phyloP scores from a whole-genome alignment of 2,797 vertebrate genomes.

The Oreochromis grahami region DNA sequence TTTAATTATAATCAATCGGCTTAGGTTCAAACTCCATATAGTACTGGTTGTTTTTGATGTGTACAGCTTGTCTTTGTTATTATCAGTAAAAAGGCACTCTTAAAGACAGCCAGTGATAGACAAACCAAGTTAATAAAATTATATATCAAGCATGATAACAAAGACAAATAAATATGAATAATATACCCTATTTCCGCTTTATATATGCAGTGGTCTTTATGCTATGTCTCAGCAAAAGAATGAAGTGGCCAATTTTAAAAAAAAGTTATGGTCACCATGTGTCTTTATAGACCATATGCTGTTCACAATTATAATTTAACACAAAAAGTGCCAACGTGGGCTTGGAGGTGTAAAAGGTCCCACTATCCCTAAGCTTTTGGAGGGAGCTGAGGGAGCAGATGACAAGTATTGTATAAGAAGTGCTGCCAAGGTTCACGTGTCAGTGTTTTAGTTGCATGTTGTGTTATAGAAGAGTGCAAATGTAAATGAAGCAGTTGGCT shows the following conservation, averaged over 20 bases:
- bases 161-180: background rate
- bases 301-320: background rate
- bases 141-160: background rate
- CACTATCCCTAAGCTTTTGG: background rate
- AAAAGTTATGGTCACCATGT: background rate
- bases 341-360: background rate
- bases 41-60: background rate
- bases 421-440: conserved; percentile 2
- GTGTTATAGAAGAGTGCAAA: conserved; percentile 7
- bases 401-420: background rate
- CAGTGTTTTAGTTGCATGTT: conserved; percentile 23
- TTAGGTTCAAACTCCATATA: background rate
- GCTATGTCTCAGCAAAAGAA: background rate
- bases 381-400: background rate
- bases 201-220: background rate
- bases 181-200: background rate
- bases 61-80: background rate
- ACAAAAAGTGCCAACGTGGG: background rate
- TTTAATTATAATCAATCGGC: too few species aligned
- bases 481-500: conserved; percentile 35
- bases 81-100: background rate
- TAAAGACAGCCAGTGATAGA: background rate
- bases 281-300: background rate
- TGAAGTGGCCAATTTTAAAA: background rate
- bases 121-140: background rate